Conservation (phyloP, 1,140 invertebrate genomes). For the Leptopilina clavipes region DNA sequence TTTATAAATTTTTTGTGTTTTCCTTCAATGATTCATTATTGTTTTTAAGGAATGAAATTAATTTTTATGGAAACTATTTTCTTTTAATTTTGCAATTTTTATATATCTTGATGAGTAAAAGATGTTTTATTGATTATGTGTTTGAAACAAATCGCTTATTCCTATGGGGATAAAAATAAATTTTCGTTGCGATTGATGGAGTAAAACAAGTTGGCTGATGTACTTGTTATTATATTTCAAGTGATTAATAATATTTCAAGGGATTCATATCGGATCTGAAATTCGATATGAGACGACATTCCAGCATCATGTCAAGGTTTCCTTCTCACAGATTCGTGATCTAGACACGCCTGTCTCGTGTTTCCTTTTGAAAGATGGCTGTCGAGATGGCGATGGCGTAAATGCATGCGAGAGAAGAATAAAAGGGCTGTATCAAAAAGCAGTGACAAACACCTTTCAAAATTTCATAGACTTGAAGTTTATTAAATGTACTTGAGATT, state of each 20-base stretch:
- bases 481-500: too few relatives aligned
- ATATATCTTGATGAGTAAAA: too few relatives aligned
- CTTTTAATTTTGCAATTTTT: too few relatives aligned
- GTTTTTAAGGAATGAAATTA: too few relatives aligned
- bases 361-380: slow-evolving; percentile 34
- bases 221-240: not conserved
- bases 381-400: not conserved
- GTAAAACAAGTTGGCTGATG: not conserved
- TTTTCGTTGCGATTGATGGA: not conserved
- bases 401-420: slow-evolving; percentile 12
- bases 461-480: not conserved
- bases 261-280: slow-evolving; percentile 33
- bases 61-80: too few relatives aligned
- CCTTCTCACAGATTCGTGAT: slow-evolving; percentile 23
- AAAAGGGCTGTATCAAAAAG: slow-evolving; percentile 9
- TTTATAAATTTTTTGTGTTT: too few relatives aligned
- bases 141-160: too few relatives aligned
- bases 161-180: too few relatives aligned
- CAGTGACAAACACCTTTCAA: not conserved
- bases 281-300: slow-evolving; percentile 31
- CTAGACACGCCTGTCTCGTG: slow-evolving; percentile 35
- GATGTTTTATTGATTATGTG: too few relatives aligned
- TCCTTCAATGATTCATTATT: too few relatives aligned
- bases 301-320: slow-evolving; percentile 30
- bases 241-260: slow-evolving; percentile 8